Evolutionary conservation across 2,113 vertebrate species (phyloP), one percentile per base, ranked within the genome.

Genomic region (Sylvia atricapilla): DNA sequence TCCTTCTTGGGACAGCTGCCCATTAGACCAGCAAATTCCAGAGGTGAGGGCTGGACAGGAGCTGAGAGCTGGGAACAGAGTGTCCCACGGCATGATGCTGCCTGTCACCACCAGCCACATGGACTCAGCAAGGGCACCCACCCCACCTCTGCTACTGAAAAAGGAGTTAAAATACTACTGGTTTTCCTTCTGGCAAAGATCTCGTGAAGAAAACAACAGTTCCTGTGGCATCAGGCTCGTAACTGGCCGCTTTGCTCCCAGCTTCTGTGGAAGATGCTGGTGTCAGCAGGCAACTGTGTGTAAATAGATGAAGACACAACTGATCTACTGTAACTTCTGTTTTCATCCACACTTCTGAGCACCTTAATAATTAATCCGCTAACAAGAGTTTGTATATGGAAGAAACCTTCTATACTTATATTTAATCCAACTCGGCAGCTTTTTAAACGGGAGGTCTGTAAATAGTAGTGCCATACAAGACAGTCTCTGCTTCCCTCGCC

Each of bases 311-410:
- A n/a, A 11, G 49, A 49, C 92, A 13, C 73, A 31, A 15, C 59
- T 39, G 77, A 66, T 55, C 60, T 87, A 47, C 78, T 69, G 55
- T 24, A 80, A 68, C 91, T 72, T 72, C 89, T 92, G 13, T 83
- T 84, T 77, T 94, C 95, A 84, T 31, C 89, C 87, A 90, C 95
- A 88, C 82, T 89, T 94, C 76, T 13, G 84, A 90, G 97, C 97
- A 98, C 97, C 96, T 98, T 97, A 97, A 68, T 43, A 18, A 89
- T 52, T 69, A 77, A 84, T 95, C 90, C 7, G 62, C 96, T 90
- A 91, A 95, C 70, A 31, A 84, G 85, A 72, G 89, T 95, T 97
- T 97, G 88, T 97, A 87, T 24, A 31, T 11, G 67, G 86, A 81
- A 93, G 93, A 93, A 92, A 87, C 2, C 23, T 91, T 96, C 92